phyloP scores from a whole-genome alignment of 2,797 vertebrate species.

The Acanthornis magna region DNA sequence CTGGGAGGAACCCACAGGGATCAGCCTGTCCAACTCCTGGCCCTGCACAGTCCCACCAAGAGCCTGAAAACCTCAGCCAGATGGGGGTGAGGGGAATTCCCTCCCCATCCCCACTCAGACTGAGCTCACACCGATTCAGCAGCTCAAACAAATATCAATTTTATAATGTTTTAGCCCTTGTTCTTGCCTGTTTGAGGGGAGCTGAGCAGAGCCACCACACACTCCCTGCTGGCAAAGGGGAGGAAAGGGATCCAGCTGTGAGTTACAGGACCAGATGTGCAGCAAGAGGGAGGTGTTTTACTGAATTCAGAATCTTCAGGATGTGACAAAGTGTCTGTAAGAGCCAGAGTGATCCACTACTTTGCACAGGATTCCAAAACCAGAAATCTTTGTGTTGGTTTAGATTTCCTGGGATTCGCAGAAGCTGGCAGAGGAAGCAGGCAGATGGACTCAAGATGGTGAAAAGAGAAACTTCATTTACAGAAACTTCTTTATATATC shows the following conservation, averaged over 20 bases:
- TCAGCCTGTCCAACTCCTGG: not conserved
- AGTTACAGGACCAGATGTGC: not conserved
- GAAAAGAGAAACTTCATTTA: too few species aligned
- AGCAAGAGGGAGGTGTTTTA: not conserved
- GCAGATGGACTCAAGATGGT: too few species aligned
- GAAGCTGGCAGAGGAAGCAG: too few species aligned
- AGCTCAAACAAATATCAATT: not conserved
- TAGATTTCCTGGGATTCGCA: too few species aligned
- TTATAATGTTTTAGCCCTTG: not conserved
- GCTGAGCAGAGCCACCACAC: not conserved
- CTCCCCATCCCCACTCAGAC: not conserved
- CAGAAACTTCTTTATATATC: too few species aligned
- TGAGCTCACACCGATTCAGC: not conserved
- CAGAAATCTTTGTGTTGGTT: not conserved
- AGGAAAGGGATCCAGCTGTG: not conserved
- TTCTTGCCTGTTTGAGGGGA: not conserved
- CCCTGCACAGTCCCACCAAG: not conserved
- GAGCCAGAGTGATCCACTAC: accelerated
- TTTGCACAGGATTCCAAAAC: not conserved
- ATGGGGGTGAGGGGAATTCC: not conserved
- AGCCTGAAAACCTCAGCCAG: not conserved
- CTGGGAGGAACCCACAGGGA: not conserved
- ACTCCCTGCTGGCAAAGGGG: accelerated
- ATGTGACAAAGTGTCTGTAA: accelerated
- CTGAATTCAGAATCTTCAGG: not conserved